Evolutionary conservation across 2,797 vertebrate species (phyloP).

Genomic region (Galaxias olidus): DNA sequence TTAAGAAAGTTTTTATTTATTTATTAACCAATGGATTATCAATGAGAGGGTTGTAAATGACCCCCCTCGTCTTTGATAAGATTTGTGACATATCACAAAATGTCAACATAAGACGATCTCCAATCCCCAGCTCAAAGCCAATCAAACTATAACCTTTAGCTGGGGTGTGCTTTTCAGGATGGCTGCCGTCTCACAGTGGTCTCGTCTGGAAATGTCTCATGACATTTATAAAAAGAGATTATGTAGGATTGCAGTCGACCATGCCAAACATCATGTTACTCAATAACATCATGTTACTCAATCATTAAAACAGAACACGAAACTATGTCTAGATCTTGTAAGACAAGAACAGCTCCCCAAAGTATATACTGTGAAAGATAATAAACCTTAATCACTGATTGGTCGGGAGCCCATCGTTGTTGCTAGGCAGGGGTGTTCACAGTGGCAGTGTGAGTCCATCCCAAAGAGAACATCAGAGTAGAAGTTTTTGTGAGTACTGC

Average conservation of each 20-base stretch:
- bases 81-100: conserved; percentile 65
- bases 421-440: conserved; percentile 13
- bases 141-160: conserved; percentile 59
- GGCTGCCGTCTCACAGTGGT: conserved; percentile 29
- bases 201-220: conserved; percentile 40
- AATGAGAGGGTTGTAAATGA: conserved; percentile 24
- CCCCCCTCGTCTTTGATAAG: conserved; percentile 9
- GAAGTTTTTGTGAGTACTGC: too few relatives aligned
- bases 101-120: conserved; percentile 55
- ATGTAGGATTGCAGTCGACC: conserved; percentile 37
- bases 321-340: conserved; percentile 18
- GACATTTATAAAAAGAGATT: conserved; percentile 59
- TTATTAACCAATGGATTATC: too few relatives aligned
- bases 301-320: conserved; percentile 1
- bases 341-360: too few relatives aligned
- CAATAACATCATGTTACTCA: conserved; percentile 39
- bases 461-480: too few relatives aligned
- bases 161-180: conserved; percentile 29
- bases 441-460: too few relatives aligned
- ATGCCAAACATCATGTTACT: conserved; percentile 35
- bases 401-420: neutral
- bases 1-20: too few relatives aligned
- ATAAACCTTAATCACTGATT: too few relatives aligned
- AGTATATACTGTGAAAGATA: conserved; percentile 25
- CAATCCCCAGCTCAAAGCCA: conserved; percentile 41